A percentile compares a stretch with the other conserved stretches of the same genome.
Conservation (phyloP, 2,888 invertebrate species). For the Coenonympha arcania region DNA sequence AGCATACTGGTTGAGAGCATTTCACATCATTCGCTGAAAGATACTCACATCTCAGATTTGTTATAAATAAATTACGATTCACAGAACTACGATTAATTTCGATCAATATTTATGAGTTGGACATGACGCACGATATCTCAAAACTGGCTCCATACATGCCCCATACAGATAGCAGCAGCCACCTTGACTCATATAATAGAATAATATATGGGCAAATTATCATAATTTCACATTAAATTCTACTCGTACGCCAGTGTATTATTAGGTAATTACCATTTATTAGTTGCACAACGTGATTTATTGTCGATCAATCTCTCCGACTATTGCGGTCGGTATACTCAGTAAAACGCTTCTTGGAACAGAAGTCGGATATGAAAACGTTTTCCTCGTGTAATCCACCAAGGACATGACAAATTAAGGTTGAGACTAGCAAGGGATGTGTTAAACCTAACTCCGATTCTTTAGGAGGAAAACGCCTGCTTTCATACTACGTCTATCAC, state of each 20-base stretch:
- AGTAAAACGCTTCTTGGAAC: background rate
- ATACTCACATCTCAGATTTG: background rate
- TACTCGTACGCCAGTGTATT: conserved; percentile 12
- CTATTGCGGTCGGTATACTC: background rate
- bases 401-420: no score
- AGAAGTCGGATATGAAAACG: background rate
- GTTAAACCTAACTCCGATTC: no score
- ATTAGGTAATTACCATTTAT: conserved; percentile 20
- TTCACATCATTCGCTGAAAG: background rate
- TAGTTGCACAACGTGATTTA: conserved; percentile 21
- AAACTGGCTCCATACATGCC: background rate
- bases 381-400: background rate
- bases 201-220: background rate
- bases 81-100: background rate
- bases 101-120: conserved; percentile 4
- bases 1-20: background rate
- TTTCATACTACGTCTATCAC: no score
- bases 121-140: conserved; percentile 3
- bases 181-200: conserved; percentile 3
- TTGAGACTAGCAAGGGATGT: no score
- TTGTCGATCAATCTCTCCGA: conserved; percentile 14
- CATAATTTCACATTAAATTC: conserved; percentile 12
- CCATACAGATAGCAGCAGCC: no score
- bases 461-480: no score
- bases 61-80: background rate